Percentiles rank a stretch among this genome's conserved stretches.
phyloP scores from a whole-genome alignment of 2,797 vertebrate species.

The Urophycis tenuis region DNA sequence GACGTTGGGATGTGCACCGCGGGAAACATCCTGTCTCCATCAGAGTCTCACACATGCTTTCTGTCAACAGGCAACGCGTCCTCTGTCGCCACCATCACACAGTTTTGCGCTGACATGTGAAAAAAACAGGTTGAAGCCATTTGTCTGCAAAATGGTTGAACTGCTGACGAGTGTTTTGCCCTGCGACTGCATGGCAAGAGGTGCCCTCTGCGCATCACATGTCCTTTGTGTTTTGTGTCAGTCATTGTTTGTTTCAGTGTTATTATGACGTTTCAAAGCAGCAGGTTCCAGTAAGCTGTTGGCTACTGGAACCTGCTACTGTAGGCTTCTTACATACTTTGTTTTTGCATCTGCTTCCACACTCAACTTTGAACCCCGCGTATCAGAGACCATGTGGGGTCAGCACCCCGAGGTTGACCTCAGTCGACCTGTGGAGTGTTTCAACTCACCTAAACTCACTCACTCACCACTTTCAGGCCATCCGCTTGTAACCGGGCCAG shows the following conservation, averaged over 20 bases:
- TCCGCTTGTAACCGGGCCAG: not conserved
- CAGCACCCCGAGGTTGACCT: not conserved
- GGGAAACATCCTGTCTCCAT: conserved; percentile 38
- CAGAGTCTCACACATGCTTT: conserved; percentile 22
- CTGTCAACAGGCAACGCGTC: conserved; percentile 8
- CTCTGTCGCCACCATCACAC: not conserved
- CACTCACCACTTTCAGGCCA: not conserved
- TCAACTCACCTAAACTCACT: not conserved
- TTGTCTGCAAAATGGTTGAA: not conserved
- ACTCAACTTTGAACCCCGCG: not conserved
- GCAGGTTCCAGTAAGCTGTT: not conserved
- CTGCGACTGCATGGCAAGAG: not conserved
- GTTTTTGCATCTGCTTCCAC: not conserved
- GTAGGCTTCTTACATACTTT: not conserved
- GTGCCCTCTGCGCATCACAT: not conserved
- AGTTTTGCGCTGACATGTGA: not conserved
- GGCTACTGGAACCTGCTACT: no score
- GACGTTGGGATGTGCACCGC: conserved; percentile 32
- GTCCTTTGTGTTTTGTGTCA: not conserved
- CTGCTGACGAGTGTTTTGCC: not conserved
- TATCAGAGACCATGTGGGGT: not conserved
- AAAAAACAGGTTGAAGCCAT: not conserved
- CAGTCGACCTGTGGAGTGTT: not conserved
- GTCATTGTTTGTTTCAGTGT: not conserved
- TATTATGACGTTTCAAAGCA: not conserved